Conservation (phyloP, 1,140 invertebrate genomes). For the Papilio aristodemus region DNA sequence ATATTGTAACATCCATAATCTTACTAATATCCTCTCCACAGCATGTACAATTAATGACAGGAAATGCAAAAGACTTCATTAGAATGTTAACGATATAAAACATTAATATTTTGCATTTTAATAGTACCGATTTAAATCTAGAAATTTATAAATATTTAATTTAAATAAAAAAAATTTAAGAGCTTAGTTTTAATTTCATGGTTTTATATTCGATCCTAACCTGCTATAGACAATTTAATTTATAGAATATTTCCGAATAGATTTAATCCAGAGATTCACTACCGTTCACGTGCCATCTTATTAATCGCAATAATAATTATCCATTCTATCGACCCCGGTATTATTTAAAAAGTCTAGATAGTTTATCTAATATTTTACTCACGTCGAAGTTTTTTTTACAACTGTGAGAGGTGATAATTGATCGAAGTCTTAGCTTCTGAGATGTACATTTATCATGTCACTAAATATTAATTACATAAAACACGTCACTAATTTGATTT, state of each 20-base stretch:
- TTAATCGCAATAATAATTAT: no score
- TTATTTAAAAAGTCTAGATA: background rate
- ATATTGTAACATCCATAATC: slow-evolving; percentile 51
- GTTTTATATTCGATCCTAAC: background rate
- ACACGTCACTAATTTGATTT: slow-evolving; percentile 22
- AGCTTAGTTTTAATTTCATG: background rate
- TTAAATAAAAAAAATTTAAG: background rate
- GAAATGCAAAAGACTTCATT: slow-evolving; percentile 12
- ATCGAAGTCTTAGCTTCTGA: background rate
- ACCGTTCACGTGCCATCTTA: no score
- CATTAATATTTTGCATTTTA: background rate
- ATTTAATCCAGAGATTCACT: no score
- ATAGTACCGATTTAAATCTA: background rate
- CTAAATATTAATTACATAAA: slow-evolving; percentile 24
- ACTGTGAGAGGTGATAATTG: slow-evolving; percentile 14
- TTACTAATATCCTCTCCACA: slow-evolving; percentile 19
- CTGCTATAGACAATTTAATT: background rate
- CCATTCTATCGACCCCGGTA: background rate
- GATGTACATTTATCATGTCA: slow-evolving; percentile 10
- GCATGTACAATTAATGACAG: background rate
- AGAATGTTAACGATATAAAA: background rate
- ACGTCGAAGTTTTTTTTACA: background rate
- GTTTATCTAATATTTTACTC: background rate
- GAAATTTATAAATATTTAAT: background rate
- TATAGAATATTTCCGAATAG: no score